Percentiles rank a stretch among this genome's conserved stretches.
Conservation (phyloP, 2,888 invertebrate genomes). For the Drosophila nr. fundita region DNA sequence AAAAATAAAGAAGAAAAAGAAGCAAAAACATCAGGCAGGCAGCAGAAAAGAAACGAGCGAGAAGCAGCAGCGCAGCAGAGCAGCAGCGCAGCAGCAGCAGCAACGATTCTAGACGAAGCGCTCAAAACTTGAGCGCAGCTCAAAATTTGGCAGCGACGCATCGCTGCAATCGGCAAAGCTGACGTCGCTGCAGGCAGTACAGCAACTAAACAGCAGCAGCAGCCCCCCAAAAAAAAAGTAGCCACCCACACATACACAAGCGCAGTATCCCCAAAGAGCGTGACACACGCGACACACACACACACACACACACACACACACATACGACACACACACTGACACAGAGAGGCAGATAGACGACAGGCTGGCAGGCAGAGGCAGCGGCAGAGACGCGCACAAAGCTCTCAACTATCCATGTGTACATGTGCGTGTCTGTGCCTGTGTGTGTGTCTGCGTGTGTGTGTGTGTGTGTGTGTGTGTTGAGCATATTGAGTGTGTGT, state of each 20-base stretch:
- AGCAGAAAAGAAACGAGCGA: conserved; percentile 36
- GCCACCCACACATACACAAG: conserved; percentile 62
- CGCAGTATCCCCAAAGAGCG: conserved; percentile 57
- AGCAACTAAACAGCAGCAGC: conserved; percentile 9
- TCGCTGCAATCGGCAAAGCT: conserved; percentile 45
- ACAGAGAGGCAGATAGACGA: conserved; percentile 15
- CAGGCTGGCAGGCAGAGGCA: conserved; percentile 20
- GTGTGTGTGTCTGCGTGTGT: conserved; percentile 4
- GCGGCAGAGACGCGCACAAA: conserved; percentile 22
- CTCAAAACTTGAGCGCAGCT: conserved; percentile 60
- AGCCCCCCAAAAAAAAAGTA: conserved; percentile 26
- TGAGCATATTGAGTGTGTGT: conserved; percentile 18
- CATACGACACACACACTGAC: conserved; percentile 36
- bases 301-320: conserved; percentile 30
- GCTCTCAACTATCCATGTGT: conserved; percentile 36
- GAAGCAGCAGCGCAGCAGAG: conserved; percentile 29
- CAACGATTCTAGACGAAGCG: conserved; percentile 52
- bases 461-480: conserved; percentile 13
- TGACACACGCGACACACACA: conserved; percentile 62
- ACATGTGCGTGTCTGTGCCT: conserved; percentile 3
- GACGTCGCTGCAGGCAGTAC: conserved; percentile 33
- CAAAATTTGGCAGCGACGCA: conserved; percentile 48
- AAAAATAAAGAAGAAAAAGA: conserved; percentile 6
- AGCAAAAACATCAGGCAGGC: conserved; percentile 10
- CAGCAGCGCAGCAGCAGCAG: conserved; percentile 11